Conservation (phyloP, 2,888 invertebrate species). For the Panzeria rudis region DNA sequence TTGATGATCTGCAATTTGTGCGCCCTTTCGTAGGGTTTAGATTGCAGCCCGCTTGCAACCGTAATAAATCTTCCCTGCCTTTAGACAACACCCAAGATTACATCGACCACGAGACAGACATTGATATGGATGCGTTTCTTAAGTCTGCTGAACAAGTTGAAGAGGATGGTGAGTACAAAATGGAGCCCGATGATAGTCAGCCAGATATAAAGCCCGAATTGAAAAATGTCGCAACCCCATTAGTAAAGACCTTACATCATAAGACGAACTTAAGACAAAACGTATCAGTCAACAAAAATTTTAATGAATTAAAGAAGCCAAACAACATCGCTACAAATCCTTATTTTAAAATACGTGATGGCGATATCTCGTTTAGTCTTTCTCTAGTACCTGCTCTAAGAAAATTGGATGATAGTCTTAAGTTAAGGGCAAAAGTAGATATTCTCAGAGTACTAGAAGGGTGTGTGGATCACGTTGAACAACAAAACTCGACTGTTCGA, state of each 20-base stretch:
- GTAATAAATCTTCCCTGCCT: slow-evolving; percentile 6
- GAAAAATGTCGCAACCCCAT: slow-evolving; percentile 2
- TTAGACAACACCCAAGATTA: slow-evolving; percentile 5
- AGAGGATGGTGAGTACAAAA: slow-evolving; percentile 43
- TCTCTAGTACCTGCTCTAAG: slow-evolving; percentile 64
- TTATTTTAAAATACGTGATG: slow-evolving; percentile 62
- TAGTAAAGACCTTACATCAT: neutral
- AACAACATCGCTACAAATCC: slow-evolving; percentile 20
- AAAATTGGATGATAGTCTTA: slow-evolving; percentile 55
- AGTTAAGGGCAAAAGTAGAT: slow-evolving; percentile 67
- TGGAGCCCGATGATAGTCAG: slow-evolving; percentile 9
- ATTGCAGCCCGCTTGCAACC: slow-evolving; percentile 32
- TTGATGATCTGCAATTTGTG: slow-evolving; percentile 68
- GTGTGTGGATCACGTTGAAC: slow-evolving; percentile 53
- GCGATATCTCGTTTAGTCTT: slow-evolving; percentile 62
- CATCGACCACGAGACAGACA: slow-evolving; percentile 28
- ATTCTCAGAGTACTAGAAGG: slow-evolving; percentile 52
- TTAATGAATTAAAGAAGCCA: slow-evolving; percentile 47
- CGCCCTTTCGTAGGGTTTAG: slow-evolving; percentile 63
- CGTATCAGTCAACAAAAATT: slow-evolving; percentile 34
- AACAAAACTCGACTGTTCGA: neutral
- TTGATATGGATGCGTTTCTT: slow-evolving; percentile 65
- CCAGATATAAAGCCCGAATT: neutral
- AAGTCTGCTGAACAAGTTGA: slow-evolving; percentile 36
- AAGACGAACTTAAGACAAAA: slow-evolving; percentile 12